These are phyloP conservation scores for Haemorhous mexicanus DNA, from an alignment of 2,113 vertebrate species.

Conservation along the genomic window DNA sequence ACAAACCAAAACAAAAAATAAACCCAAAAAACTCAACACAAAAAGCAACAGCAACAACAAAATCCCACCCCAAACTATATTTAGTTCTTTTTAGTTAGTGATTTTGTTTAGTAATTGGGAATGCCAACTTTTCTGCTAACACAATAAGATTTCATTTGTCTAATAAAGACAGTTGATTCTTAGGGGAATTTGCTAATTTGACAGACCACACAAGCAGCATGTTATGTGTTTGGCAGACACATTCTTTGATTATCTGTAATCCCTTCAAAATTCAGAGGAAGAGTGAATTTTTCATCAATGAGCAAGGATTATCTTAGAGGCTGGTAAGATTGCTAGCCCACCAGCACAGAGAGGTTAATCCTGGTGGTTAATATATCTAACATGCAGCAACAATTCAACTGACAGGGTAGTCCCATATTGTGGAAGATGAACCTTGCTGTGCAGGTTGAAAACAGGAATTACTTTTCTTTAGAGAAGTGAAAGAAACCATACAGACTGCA, in stretches of 20 bases:
- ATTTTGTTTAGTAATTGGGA: background rate
- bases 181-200: background rate
- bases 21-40: background rate
- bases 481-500: background rate
- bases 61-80: no score
- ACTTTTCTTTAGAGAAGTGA: background rate
- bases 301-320: background rate
- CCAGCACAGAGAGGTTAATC: background rate
- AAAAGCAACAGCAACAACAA: background rate
- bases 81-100: background rate
- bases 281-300: background rate
- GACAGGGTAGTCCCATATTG: background rate
- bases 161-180: background rate
- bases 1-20: background rate
- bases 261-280: background rate
- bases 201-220: background rate
- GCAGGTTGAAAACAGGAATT: background rate
- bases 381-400: background rate
- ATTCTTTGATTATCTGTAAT: background rate
- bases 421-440: background rate
- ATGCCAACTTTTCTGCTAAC: background rate
- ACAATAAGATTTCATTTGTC: background rate
- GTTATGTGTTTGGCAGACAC: background rate
- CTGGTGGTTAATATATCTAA: background rate
- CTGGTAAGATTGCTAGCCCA: background rate